Evolutionary conservation across 2,113 vertebrate species (phyloP).

Genomic region (Dasypus novemcinctus): DNA sequence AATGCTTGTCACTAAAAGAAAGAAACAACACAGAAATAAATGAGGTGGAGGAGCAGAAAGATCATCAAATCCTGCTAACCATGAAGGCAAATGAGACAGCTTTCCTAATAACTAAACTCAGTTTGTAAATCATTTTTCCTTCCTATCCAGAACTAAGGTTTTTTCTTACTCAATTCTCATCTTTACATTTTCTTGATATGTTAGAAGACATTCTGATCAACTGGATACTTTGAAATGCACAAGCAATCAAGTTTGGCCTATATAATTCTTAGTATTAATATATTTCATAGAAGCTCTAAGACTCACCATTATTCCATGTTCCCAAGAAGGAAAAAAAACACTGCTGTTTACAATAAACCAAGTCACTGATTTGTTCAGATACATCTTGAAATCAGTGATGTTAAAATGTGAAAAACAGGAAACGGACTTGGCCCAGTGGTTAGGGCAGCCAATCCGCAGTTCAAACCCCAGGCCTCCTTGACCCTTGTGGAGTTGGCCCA

Average conservation of each 20-base stretch:
- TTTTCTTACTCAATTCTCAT: conserved; percentile 12
- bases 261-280: neutral
- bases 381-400: neutral
- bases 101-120: neutral
- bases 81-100: neutral
- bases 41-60: neutral
- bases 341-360: neutral
- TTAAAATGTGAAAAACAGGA: conserved; percentile 34
- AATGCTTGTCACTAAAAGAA: neutral
- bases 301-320: conserved; percentile 16
- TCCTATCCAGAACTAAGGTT: neutral
- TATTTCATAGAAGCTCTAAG: neutral
- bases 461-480: too few relatives aligned
- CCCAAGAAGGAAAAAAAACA: neutral
- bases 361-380: neutral
- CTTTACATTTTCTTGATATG: conserved; percentile 9
- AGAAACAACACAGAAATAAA: neutral
- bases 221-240: neutral
- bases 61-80: neutral
- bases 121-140: neutral
- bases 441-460: too few relatives aligned
- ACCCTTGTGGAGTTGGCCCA: too few relatives aligned
- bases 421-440: too few relatives aligned
- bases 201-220: neutral
- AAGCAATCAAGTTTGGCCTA: neutral